These are phyloP conservation scores for Oncorhynchus nerka DNA, from an alignment of 2,113 vertebrate species.

Conservation along the genomic window DNA sequence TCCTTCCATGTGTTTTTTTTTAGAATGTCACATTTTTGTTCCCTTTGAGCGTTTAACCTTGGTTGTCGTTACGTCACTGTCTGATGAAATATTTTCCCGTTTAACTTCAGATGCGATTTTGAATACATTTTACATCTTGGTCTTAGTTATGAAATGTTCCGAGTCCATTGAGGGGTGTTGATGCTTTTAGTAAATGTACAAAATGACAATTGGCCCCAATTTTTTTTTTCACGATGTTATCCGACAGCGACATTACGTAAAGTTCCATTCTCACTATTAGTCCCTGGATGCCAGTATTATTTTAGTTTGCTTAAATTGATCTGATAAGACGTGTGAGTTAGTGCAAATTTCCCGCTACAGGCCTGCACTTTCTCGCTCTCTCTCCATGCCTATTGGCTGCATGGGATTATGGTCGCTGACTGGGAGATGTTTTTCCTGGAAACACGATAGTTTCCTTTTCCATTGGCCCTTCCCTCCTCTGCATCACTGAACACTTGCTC, in stretches of 20 bases:
- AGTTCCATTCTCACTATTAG: not conserved
- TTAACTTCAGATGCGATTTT: no score
- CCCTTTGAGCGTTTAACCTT: conserved; percentile 11
- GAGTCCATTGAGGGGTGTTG: no score
- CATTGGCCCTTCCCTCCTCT: not conserved
- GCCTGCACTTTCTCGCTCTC: not conserved
- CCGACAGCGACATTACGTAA: not conserved
- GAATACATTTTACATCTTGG: no score
- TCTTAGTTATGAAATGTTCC: no score
- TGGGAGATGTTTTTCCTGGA: conserved; percentile 13
- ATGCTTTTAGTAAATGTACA: no score
- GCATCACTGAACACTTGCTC: conserved; percentile 32
- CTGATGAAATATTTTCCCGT: not conserved
- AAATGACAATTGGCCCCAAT: no score
- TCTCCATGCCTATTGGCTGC: conserved; percentile 5
- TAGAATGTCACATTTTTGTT: not conserved
- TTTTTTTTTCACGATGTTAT: no score
- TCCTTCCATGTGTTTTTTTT: not conserved
- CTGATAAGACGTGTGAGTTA: conserved; percentile 42
- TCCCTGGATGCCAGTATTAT: not conserved
- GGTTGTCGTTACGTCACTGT: not conserved
- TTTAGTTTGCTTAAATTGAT: conserved; percentile 6
- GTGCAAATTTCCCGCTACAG: conserved; percentile 12
- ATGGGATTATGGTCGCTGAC: conserved; percentile 3
- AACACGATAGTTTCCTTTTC: conserved; percentile 13